These are phyloP conservation scores for Drepanosiphum platanoidis DNA, from an alignment of 2,888 invertebrate genomes.

Conservation along the genomic window DNA sequence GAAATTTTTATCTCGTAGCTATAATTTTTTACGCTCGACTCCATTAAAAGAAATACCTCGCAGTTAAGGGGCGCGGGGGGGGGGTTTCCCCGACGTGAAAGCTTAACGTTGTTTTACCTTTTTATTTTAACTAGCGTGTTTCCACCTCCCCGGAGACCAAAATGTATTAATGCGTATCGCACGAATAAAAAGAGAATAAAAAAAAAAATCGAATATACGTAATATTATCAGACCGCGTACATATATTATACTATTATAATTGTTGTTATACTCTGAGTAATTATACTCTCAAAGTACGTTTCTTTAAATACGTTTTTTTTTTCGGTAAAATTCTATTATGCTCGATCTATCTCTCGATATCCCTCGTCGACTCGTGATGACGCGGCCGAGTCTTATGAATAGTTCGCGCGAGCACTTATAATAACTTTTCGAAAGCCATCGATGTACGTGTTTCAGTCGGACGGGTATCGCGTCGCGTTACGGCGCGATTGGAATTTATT, in stretches of 20 bases:
- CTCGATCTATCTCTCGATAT: neutral
- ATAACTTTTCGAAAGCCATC: conserved; percentile 24
- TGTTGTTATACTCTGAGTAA: neutral
- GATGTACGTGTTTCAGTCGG: neutral
- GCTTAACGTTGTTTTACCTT: conserved; percentile 46
- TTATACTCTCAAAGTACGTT: neutral
- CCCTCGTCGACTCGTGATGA: neutral
- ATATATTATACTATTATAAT: too few relatives aligned
- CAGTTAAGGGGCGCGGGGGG: neutral
- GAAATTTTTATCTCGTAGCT: conserved; percentile 30
- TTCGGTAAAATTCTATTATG: neutral
- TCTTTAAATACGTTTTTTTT: conserved; percentile 35
- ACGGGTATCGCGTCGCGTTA: neutral
- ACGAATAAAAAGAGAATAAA: conserved; percentile 41
- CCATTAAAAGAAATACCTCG: conserved; percentile 38
- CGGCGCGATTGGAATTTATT: neutral
- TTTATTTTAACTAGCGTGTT: conserved; percentile 28
- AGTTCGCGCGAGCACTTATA: conserved; percentile 19
- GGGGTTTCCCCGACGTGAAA: neutral
- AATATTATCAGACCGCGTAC: too few relatives aligned
- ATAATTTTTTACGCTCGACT: conserved; percentile 38
- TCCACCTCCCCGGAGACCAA: conserved; percentile 26
- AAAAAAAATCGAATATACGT: too few relatives aligned
- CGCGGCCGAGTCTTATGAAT: conserved; percentile 48
- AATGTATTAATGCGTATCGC: conserved; percentile 28